phyloP scores from a whole-genome alignment of 2,797 vertebrate species.

The Anas flavirostris region DNA sequence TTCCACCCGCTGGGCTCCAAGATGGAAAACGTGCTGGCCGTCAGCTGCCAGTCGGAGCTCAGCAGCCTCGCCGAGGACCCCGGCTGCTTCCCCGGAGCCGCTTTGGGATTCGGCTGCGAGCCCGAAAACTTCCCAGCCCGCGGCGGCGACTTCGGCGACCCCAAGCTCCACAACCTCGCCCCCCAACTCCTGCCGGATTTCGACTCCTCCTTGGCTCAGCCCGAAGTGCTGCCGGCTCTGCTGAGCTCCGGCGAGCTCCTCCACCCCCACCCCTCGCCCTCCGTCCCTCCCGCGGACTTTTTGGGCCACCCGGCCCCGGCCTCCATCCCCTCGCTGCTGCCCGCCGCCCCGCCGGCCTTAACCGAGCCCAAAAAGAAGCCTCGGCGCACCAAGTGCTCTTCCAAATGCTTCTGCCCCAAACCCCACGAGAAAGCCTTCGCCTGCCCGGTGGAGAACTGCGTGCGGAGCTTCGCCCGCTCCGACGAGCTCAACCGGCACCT shows the following conservation, averaged over 20 bases:
- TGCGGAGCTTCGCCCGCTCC: constrained; percentile 94
- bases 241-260: constrained; percentile 80
- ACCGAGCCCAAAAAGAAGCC: constrained; percentile 88
- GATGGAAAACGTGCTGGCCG: constrained; percentile 73
- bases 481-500: constrained; percentile 98
- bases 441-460: constrained; percentile 95
- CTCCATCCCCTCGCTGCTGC: constrained; percentile 81
- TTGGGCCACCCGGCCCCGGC: constrained; percentile 78
- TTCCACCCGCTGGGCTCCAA: constrained; percentile 76
- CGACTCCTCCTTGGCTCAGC: constrained; percentile 28
- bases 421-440: constrained; percentile 96
- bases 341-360: constrained; percentile 75
- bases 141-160: constrained; percentile 34
- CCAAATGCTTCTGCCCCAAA: constrained; percentile 88
- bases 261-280: constrained; percentile 52
- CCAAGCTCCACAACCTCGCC: constrained; percentile 58
- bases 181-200: constrained; percentile 28
- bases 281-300: constrained; percentile 71
- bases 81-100: constrained; percentile 6
- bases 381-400: constrained; percentile 86
- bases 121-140: constrained; percentile 38
- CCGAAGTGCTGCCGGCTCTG: constrained; percentile 75
- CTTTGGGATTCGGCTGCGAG: constrained; percentile 61
- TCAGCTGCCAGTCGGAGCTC: constrained; percentile 78
- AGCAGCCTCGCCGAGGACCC: constrained; percentile 50